Evolutionary conservation across 1,140 invertebrate genomes (phyloP).

Genomic region (Nomia melanderi): DNA sequence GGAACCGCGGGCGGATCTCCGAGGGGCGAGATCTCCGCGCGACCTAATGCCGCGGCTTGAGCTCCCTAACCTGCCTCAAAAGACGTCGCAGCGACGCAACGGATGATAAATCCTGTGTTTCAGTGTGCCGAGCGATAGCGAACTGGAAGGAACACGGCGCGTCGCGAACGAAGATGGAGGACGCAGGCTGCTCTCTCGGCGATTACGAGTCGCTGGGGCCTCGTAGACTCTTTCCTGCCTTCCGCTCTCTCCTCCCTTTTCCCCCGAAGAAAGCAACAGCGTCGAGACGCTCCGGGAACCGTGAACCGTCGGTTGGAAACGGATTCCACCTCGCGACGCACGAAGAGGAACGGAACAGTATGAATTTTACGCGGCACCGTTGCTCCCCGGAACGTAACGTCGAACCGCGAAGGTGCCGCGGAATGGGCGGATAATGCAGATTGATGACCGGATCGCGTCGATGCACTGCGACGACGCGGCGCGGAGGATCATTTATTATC

Average conservation of each 20-base stretch:
- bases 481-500: conserved; percentile 2
- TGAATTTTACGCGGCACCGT: no score
- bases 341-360: neutral
- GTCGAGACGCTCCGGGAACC: neutral
- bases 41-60: conserved; percentile 63
- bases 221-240: neutral
- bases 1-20: conserved; percentile 5
- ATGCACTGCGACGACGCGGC: neutral
- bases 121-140: conserved; percentile 19
- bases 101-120: conserved; percentile 66
- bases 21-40: conserved; percentile 20
- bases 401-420: neutral
- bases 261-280: no score
- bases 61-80: conserved; percentile 67
- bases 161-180: conserved; percentile 18
- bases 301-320: neutral
- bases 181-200: conserved; percentile 14
- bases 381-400: no score
- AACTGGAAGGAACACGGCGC: conserved; percentile 26
- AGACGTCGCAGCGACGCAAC: conserved; percentile 55
- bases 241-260: neutral
- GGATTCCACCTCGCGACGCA: neutral
- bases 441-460: neutral
- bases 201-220: conserved; percentile 17
- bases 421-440: neutral